Conservation (phyloP, 1,140 invertebrate species). For the Saxidomus purpurata region DNA sequence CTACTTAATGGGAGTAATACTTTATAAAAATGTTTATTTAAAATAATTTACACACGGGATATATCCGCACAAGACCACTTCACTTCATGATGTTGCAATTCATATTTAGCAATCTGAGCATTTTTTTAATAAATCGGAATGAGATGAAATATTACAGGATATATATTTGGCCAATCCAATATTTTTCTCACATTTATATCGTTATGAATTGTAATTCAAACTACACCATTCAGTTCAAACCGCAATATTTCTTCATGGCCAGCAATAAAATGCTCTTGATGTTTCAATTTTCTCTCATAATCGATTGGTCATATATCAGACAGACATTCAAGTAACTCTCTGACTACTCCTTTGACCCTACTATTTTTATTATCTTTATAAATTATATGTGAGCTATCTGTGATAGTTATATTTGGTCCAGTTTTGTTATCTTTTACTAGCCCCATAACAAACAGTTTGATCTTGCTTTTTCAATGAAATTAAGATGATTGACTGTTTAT, state of each 20-base stretch:
- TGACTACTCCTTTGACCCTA: constrained; percentile 17
- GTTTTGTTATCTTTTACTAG: constrained; percentile 18
- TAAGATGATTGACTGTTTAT: not conserved
- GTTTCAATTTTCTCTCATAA: constrained; percentile 19
- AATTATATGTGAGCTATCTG: constrained; percentile 8
- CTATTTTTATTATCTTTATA: constrained; percentile 40
- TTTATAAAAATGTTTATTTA: constrained; percentile 34
- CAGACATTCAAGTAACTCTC: not conserved
- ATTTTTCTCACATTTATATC: constrained; percentile 44
- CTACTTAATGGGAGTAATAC: not conserved
- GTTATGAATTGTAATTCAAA: constrained; percentile 33
- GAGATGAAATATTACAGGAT: constrained; percentile 14
- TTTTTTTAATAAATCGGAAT: constrained; percentile 26
- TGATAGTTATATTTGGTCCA: constrained; percentile 25
- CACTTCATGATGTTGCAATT: not conserved
- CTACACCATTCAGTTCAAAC: not conserved
- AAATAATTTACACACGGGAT: not conserved
- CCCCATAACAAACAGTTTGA: not conserved
- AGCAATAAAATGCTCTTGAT: constrained; percentile 27
- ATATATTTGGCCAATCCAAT: constrained; percentile 32
- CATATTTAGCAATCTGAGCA: not conserved
- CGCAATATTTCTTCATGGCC: not conserved
- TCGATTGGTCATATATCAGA: constrained; percentile 6
- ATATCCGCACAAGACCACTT: not conserved
- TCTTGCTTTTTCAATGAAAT: constrained; percentile 17